Evolutionary conservation across 2,888 invertebrate genomes (phyloP), one percentile per base, ranked within the genome.

Genomic region (Beris morrisii): DNA sequence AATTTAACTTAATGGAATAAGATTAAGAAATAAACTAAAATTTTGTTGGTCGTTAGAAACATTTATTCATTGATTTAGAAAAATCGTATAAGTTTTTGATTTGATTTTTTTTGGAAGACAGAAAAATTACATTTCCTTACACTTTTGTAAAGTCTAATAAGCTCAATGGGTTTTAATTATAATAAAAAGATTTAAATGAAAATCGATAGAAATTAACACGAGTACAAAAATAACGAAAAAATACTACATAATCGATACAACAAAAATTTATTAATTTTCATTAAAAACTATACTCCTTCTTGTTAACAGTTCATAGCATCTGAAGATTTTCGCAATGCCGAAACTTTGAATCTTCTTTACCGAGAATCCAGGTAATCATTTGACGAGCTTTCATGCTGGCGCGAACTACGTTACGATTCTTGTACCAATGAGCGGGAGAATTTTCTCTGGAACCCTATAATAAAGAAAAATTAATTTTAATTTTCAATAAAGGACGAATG

Each of bases 251-350:
- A 38, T 38, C 7, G 9, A 7, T 38, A 38, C 38, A 38, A 38
- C 7, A 38, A 38, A 9, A 38, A 38, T 38, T 38, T 1, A 38
- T 38, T 38, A 38, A 22, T 38, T 38, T 7, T 38, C 38, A 38
- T 38, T 38, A 38, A 38, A 3, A 38, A 38, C 38, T 38, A 38
- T 38, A 5, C 22, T 22, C 22, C 22, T 22, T 45, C 45, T n/a
- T 9, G 7, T 53, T 30, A 46, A 38, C 13, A 65, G 64, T 82
- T 88, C 90, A 92, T 80, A 92, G 87, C 78, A 92, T 91, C 78
- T 93, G 88, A 59, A 94, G 84, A 76, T 94, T 93, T 82, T 93
- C 93, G 83, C 93, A 93, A 82, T 93, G 92, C 81, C 93, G 93
- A 82, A 93, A 93, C 80, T 93, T 93, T 22, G 92, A 88, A 79